A percentile compares a stretch with the other conserved stretches of the same genome.
Conservation (phyloP, 2,888 invertebrate genomes). For the Ormyrus pomaceus region DNA sequence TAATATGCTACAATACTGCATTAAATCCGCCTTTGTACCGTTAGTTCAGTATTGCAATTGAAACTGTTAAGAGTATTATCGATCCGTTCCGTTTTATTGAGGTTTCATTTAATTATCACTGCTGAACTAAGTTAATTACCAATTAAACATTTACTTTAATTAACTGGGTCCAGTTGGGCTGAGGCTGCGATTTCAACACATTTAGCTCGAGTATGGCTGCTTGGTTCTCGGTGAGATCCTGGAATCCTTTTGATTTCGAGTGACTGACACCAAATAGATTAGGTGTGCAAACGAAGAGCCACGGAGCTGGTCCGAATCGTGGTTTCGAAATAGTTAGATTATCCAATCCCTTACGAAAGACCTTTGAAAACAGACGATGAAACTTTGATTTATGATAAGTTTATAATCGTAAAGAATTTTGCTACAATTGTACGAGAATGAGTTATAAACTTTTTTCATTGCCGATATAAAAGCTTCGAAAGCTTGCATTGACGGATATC, state of each 20-base stretch:
- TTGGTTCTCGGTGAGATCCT: slow-evolving; percentile 79
- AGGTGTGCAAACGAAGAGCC: slow-evolving; percentile 84
- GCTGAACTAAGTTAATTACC: neutral
- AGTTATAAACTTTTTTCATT: neutral
- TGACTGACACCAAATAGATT: slow-evolving; percentile 76
- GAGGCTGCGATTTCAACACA: slow-evolving; percentile 86
- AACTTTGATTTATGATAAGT: neutral
- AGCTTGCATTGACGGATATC: neutral
- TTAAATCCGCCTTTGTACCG: too few species aligned
- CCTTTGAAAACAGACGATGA: slow-evolving; percentile 61
- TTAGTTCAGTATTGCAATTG: too few species aligned
- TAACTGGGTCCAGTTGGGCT: slow-evolving; percentile 86
- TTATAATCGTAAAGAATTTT: neutral
- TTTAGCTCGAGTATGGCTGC: slow-evolving; percentile 84
- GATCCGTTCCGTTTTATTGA: too few species aligned
- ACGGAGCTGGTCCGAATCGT: slow-evolving; percentile 79
- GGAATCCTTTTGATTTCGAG: slow-evolving; percentile 52
- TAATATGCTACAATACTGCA: too few species aligned
- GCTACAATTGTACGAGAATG: neutral
- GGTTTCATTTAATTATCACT: too few species aligned
- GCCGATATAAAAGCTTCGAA: neutral
- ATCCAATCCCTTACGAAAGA: slow-evolving; percentile 77
- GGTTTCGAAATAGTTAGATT: slow-evolving; percentile 78
- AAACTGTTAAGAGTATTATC: too few species aligned
- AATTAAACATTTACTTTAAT: slow-evolving; percentile 79